A percentile compares a stretch with the other conserved stretches of the same genome.
phyloP scores from a whole-genome alignment of 2,113 vertebrate species.

The Leuciscus idus region DNA sequence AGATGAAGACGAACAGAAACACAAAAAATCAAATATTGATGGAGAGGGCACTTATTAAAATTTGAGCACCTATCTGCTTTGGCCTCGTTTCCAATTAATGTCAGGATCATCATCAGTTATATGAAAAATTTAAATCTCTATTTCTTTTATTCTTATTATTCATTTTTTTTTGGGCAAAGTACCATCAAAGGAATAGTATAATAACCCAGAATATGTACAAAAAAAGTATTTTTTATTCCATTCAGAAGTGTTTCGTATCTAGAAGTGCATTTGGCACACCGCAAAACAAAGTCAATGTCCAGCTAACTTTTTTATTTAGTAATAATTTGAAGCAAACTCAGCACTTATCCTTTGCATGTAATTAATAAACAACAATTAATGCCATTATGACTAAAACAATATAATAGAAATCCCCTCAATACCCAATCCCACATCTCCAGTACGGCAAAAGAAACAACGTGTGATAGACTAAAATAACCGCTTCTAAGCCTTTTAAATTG shows the following conservation, averaged over 20 bases:
- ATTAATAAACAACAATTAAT: not conserved
- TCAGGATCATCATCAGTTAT: conserved; percentile 35
- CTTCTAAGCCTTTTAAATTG: conserved; percentile 25
- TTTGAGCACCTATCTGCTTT: conserved; percentile 47
- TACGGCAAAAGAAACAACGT: not conserved
- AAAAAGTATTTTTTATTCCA: not conserved
- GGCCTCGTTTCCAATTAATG: conserved; percentile 45
- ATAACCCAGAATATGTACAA: not conserved
- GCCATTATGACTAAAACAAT: conserved; percentile 12
- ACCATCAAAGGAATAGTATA: conserved; percentile 9
- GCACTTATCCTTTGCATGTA: not conserved
- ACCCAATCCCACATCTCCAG: not conserved
- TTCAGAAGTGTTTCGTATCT: not conserved
- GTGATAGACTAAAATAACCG: conserved; percentile 4
- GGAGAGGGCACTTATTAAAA: conserved; percentile 46
- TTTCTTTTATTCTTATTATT: conserved; percentile 40
- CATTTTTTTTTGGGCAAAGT: not conserved
- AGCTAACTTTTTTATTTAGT: not conserved
- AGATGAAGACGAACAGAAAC: conserved; percentile 39
- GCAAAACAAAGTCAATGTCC: not conserved
- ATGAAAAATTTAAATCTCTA: conserved; percentile 38
- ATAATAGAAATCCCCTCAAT: not conserved
- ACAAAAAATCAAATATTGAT: conserved; percentile 47
- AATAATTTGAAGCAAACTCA: not conserved
- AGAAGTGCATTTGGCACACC: not conserved